Evolutionary conservation across 2,113 vertebrate genomes (phyloP).

Genomic region (Tichodroma muraria): DNA sequence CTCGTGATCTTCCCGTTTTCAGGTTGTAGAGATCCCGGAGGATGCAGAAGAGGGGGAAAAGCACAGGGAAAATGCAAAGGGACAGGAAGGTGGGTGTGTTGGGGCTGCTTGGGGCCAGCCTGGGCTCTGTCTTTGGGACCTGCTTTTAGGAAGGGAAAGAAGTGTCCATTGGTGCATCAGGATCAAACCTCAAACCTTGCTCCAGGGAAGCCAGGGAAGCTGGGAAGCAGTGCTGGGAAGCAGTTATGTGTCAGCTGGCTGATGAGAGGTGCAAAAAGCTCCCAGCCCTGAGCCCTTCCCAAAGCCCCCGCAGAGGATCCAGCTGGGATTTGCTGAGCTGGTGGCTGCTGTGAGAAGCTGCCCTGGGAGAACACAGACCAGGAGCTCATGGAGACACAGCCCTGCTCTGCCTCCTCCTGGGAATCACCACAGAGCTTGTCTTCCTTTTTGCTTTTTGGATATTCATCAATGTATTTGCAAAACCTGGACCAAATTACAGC

Average conservation of each 20-base stretch:
- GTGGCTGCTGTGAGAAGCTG: not conserved
- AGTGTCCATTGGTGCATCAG: not conserved
- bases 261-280: not conserved
- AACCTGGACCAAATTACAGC: conserved; percentile 65
- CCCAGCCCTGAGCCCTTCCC: not conserved
- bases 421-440: not conserved
- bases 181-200: not conserved
- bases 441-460: not conserved
- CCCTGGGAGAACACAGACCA: not conserved
- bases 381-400: not conserved
- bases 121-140: not conserved
- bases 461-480: conserved; percentile 11
- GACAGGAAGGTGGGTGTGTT: not conserved
- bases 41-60: not conserved
- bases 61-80: not conserved
- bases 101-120: not conserved
- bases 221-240: not conserved
- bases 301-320: not conserved
- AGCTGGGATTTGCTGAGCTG: not conserved
- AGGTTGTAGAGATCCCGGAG: not conserved
- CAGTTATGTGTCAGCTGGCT: not conserved
- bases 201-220: not conserved
- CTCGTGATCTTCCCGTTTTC: fast-evolving
- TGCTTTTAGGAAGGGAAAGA: not conserved
- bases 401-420: not conserved